These are phyloP conservation scores for Acropora tenuis DNA, from an alignment of 64 coral and sea anemone species.

Conservation along the genomic window DNA sequence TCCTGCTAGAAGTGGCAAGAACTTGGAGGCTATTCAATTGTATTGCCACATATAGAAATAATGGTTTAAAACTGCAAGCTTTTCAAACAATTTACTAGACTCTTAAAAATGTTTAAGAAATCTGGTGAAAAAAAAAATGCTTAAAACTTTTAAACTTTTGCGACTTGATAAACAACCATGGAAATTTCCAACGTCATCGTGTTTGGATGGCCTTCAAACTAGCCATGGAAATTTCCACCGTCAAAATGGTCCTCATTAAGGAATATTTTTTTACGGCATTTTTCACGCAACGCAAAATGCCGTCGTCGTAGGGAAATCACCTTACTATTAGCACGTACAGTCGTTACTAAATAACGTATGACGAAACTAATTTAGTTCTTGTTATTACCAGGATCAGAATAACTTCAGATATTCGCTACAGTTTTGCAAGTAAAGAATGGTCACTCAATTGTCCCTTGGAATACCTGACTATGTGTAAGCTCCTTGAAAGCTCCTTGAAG, in stretches of 20 bases:
- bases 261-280: background rate
- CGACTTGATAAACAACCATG: background rate
- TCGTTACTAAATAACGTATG: background rate
- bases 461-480: background rate
- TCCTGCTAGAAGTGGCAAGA: background rate
- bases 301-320: background rate
- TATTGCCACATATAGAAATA: background rate
- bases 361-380: background rate
- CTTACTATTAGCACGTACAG: background rate
- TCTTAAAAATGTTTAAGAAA: conserved; percentile 3
- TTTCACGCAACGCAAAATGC: background rate
- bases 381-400: background rate
- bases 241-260: background rate
- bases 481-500: background rate
- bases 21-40: background rate
- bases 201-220: background rate
- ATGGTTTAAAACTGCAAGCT: background rate
- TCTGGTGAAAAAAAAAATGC: background rate
- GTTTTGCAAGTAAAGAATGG: background rate
- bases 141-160: background rate
- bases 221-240: background rate
- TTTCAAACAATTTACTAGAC: background rate
- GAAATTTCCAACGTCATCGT: conserved; percentile 1
- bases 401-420: background rate
- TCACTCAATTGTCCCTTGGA: background rate